Evolutionary conservation across 2,888 invertebrate genomes (phyloP), one percentile per base, ranked within the genome.

Genomic region (Ypsolopha scabrella): DNA sequence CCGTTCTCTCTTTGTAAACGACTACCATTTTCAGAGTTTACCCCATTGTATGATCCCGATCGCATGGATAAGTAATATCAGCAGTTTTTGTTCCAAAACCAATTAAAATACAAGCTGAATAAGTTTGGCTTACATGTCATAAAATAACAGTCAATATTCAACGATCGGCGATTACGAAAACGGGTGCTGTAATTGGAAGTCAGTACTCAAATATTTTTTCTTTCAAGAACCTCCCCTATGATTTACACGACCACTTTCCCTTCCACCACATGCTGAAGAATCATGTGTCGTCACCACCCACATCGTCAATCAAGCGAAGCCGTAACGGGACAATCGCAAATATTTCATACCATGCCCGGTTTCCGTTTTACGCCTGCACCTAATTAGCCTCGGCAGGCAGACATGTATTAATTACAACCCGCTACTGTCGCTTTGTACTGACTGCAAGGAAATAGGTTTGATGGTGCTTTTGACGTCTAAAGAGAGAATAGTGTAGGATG

Each of bases 311-410:
- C 48, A 48, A 48, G 39, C 39, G 34, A 63, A 61, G 65, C 64
- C 60, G 67, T 59, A 65, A 64, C 68, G 58, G 62, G 63, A 64
- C 63, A 67, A 70, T 76, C 69, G 76, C 80, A 73, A 74, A 78
- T 73, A 75, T 70, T 72, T 68, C 72, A 70, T 70, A 71, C 72
- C 77, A 79, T 77, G 76, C 78, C 80, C 68, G 61, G 75, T 80
- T 82, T 78, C 81, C 74, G 70, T 70, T 70, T 72, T 74, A 65
- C 63, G 67, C 73, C 72, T 66, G 67, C 63, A 70, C 69, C 80
- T 83, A 85, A 85, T 83, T 83, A 85, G 76, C 70, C 65, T 67
- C 67, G 64, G 62, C 65, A 72, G 70, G 66, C 71, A 76, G 81
- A 82, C 81, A 73, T 77, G 81, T 69, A 85, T 82, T 83, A 85